Percentiles rank a stretch among this genome's conserved stretches.
These are phyloP conservation scores for Cladorhizidae sp. DNA, from an alignment of 37 sponge, comb jelly and placozoan species.

Conservation along the genomic window DNA sequence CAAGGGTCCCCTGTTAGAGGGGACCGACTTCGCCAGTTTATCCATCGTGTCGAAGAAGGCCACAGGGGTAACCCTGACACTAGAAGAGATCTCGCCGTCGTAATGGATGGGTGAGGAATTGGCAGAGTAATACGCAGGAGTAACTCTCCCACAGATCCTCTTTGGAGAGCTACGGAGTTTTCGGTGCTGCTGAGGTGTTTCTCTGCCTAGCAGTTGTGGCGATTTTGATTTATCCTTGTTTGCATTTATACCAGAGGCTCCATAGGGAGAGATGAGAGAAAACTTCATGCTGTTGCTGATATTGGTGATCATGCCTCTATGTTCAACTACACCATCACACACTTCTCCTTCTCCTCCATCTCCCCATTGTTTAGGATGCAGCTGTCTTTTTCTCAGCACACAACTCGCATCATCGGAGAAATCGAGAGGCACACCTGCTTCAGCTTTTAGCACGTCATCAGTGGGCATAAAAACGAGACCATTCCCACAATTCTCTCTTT, in stretches of 20 bases:
- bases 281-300: not conserved
- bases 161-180: not conserved
- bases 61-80: slow-evolving; percentile 23
- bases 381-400: too few species aligned
- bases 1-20: not conserved
- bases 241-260: not conserved
- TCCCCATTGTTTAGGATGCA: too few species aligned
- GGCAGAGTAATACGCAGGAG: not conserved
- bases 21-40: not conserved
- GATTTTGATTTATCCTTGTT: not conserved
- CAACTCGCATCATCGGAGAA: too few species aligned
- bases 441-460: too few species aligned
- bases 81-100: not conserved
- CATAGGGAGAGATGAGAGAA: not conserved
- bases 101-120: not conserved
- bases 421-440: too few species aligned
- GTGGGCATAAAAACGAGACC: too few species aligned
- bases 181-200: not conserved
- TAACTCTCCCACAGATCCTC: not conserved
- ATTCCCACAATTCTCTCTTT: too few species aligned
- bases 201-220: not conserved
- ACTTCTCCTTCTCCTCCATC: too few species aligned
- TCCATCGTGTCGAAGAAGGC: slow-evolving; percentile 45
- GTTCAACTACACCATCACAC: not conserved
- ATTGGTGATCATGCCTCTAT: slow-evolving; percentile 3